These are phyloP conservation scores for Catharus minimus DNA, from an alignment of 2,113 vertebrate species.

Conservation along the genomic window DNA sequence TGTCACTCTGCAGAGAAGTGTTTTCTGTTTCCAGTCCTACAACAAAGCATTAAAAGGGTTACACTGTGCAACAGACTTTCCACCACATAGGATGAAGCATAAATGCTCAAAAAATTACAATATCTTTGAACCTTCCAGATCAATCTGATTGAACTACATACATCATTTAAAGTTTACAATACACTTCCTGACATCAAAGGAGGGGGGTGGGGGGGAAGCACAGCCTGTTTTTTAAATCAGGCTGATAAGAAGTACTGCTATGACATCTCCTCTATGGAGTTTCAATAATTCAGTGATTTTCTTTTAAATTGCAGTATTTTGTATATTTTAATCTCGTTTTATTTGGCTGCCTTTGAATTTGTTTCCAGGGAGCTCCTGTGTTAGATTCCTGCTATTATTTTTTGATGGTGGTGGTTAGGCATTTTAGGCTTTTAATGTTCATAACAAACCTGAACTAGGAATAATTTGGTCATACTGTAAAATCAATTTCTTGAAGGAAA, in stretches of 20 bases:
- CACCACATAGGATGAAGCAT: background rate
- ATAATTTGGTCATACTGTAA: background rate
- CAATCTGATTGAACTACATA: constrained; percentile 6
- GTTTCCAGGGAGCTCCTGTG: background rate
- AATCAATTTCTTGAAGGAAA: background rate
- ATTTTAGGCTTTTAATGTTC: background rate
- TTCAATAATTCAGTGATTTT: constrained; percentile 58
- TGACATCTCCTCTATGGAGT: background rate
- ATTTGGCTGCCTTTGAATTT: constrained; percentile 39
- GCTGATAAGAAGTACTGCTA: constrained; percentile 6
- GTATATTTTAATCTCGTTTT: constrained; percentile 48
- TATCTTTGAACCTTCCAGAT: constrained; percentile 18
- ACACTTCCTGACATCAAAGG: constrained; percentile 21
- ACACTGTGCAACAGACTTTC: background rate
- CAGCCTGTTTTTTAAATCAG: background rate
- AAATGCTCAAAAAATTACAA: constrained; percentile 7
- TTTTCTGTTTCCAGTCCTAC: background rate
- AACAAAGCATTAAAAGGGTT: background rate
- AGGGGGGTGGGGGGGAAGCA: accelerated
- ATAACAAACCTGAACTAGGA: background rate
- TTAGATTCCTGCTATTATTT: background rate
- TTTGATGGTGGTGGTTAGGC: background rate
- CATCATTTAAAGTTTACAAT: constrained; percentile 41
- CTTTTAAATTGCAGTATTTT: constrained; percentile 51
- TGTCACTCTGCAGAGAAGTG: background rate